Base-by-base conservation (phyloP, 1,140 invertebrate genomes). In the Parasteatoda tepidariorum region DNA sequence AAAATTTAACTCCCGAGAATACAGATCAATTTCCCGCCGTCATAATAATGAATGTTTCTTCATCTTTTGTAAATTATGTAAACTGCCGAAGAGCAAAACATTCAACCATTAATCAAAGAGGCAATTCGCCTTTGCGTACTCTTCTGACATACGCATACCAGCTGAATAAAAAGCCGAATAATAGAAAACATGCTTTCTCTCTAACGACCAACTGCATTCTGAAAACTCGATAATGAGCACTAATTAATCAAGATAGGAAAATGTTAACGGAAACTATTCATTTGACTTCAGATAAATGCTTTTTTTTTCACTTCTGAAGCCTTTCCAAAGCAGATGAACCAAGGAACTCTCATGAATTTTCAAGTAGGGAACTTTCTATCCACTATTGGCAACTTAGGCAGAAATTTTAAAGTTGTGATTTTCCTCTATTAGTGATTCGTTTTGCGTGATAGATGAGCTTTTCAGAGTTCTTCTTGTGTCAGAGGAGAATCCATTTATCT, bases 51-150 rank as follows among this genome's bases (percentile, higher is more conserved):
- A 74, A 74, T 74, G 71, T 22, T 74, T 61, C 57, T 74, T 41
- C 22, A 30, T 71, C 68, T 71, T 71, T 71, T 71, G 71, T 61
- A 22, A 74, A 74, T 74, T 74, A 74, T 74, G 71, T 74, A 74
- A 74, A 74, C 57, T 74, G 55, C 31, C 54, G 54, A 34, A 59
- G n/a, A 74, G 71, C 71, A 74, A 74, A 74, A 74, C 57, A 61
- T 31, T 59, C 54, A 5, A 26, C 55, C 71, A 74, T 74, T 74
- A 74, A 74, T 74, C 71, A 74, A 61, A 38, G 24, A 61, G 71
- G 41, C 71, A 74, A 74, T 74, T 59, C 71, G 71, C 71, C 33
- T 59, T 28, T 1, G 38, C 71, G 59, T 55, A 74, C 34, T 61
- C 71, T 61, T 34, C 71, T 74, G 71, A 74, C 71, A 74, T 57